Evolutionary conservation across 2,888 invertebrate species (phyloP), one percentile per base, ranked within the genome.

Genomic region (Drosophila ezoana): DNA sequence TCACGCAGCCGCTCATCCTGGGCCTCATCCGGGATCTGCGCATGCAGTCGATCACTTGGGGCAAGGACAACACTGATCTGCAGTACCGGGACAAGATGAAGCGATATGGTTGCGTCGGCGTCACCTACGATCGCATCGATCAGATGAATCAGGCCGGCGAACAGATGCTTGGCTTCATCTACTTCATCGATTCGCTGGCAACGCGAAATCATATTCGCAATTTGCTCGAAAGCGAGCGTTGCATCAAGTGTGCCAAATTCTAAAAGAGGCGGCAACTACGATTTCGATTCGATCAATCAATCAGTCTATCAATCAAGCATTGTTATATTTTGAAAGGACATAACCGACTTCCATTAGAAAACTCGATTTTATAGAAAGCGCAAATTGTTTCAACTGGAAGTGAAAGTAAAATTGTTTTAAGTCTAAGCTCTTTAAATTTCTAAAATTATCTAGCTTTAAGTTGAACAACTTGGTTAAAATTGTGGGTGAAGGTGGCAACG

Each of bases 1-100:
- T 98, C 20, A 93, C 95, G 56, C 96, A 98, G 91, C 95, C 96
- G 0, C 0, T 63, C 0, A 18, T 51, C 0, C 11, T 70, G 32
- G 51, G 70, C 4, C 13, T 38, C 1, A 18, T 87, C 0, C 64
- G 51, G 0, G 71, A 66, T 0, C 38, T 74, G 5, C 49, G 20
- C 1, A 28, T 88, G 45, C 37, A 56, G 0, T 9, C 52, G 0
- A 0, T 76, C 5, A 58, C 45, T n/a, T 87, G 75, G 64, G 89
- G 89, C 2, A 0, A 11, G 0, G 10, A 11, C 2, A 53, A 52
- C 6, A 41, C 32, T n/a, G 16, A 44, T 1, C 2, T 4, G 1
- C 6, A 13, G 0, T 1, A 65, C 0, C 73, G 81, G 0, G 49
- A 71, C 0, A 52, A 11, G 1, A 6, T 79, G 0, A 76, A 57